Evolutionary conservation across 2,797 vertebrate genomes (phyloP), one percentile per base, ranked within the genome.

Genomic region (Microhierax caerulescens): DNA sequence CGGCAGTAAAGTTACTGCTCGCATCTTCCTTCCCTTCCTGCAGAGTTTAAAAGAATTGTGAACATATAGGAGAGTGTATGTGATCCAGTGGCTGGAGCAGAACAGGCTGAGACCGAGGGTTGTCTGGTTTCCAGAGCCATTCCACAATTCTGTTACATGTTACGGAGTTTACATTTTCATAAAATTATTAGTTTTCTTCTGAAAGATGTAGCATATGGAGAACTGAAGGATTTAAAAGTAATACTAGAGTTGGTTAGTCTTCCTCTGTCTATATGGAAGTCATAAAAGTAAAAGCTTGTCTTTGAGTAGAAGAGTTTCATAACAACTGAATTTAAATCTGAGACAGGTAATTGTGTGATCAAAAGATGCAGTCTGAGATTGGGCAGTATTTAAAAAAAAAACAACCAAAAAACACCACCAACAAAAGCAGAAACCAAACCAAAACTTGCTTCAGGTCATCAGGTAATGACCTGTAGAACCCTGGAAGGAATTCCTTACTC

Each of bases 11-110:
- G 43, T 90, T 74, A 11, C 56, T 83, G 54, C 43, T 77, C 34
- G 11, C 34, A 60, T 88, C 57, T 51, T 67, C 59, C 50, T 79
- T 76, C 67, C 88, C 68, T 23, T 86, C 34, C 77, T 90, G 65
- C 43, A 39, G 51, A 75, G 22, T 14, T 72, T 84, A 15, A 65
- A 72, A 64, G 45, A 90, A 10, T 23, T 50, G 48, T 70, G 81
- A 60, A 2, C 4, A 0, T 22, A 3, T 0, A 39, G 30, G 34
- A 59, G 34, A 25, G 27, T 1, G 9, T 30, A 3, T 23, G 19
- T 39, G 50, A 78, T 50, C 36, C 30, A 9, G 32, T 39, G 79
- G 13, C 12, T 1, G 9, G 65, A 77, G 79, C 60, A 50, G 78
- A 85, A 22, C 1, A n/a, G 32, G 24, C 56, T 61, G 69, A 51